phyloP scores from a whole-genome alignment of 2,113 vertebrate genomes.

The Cettia cetti region DNA sequence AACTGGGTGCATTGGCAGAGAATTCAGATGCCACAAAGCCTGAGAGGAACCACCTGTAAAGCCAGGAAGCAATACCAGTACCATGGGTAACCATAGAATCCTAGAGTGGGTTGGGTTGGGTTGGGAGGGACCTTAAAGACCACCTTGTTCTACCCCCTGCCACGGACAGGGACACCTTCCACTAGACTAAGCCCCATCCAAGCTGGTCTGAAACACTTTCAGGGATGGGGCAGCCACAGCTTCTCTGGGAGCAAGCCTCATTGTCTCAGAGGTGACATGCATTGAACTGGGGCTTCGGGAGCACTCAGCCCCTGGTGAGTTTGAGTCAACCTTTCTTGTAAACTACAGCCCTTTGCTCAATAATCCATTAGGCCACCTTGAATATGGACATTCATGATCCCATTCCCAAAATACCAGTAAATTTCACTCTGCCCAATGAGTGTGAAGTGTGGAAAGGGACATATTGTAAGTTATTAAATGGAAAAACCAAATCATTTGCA shows the following conservation, averaged over 20 bases:
- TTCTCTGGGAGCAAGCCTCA: neutral
- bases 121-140: neutral
- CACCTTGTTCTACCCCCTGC: neutral
- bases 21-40: neutral
- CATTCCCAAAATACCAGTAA: neutral
- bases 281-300: neutral
- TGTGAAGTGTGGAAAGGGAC: neutral
- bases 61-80: neutral
- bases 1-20: neutral
- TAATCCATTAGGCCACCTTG: neutral
- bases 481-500: neutral
- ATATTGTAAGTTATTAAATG: neutral
- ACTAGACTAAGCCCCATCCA: neutral
- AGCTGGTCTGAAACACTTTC: neutral
- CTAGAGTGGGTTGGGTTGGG: neutral
- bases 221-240: neutral
- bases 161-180: neutral
- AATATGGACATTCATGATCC: neutral
- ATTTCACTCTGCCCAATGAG: neutral
- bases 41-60: neutral
- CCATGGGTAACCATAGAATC: neutral
- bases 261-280: neutral
- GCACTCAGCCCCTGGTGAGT: neutral
- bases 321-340: neutral
- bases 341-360: neutral